Evolutionary conservation across 1,140 invertebrate species (phyloP), one percentile per base, ranked within the genome.

Genomic region (Drosophila lacteicornis): DNA sequence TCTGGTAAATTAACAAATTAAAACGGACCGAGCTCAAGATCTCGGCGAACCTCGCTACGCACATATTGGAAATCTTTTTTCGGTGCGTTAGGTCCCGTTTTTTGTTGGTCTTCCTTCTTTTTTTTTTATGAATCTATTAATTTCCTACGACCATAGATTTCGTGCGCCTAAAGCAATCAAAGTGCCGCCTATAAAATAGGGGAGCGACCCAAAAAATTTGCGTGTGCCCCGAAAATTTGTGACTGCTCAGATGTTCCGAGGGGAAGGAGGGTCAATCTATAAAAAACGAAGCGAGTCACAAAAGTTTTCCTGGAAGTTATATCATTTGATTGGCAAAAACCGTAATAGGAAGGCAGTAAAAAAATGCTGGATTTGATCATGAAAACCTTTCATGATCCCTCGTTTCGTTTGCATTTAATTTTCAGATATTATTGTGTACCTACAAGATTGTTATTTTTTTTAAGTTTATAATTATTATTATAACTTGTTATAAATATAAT

Each of bases 1-100:
- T 88, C 69, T 84, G 77, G 85, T 87, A 87, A 87, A 87, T 87
- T 84, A 87, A 87, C 80, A 81, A 87, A 87, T 88, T 90, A 80
- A 87, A 87, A 80, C 17, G 68, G 50, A 49, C 40, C 58, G 58
- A 74, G 62, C 51, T 58, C 49, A 46, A 69, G 49, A 60, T n/a
- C 69, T 19, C 38, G 4, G 27, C 27, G 3, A 19, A 47, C 67
- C 53, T 70, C 17, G 8, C 27, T 58, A 61, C 77, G 36, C 56
- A 63, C 40, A 51, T 51, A 87, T 88, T 69, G 84, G 69, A 87
- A 80, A 88, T 87, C 79, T 87, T 79, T 53, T 49, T 58, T 59
- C 22, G 33, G 59, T 74, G 46, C 42, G 60, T 75, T 83, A 25
- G 79, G 84, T 75, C 73, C 71, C 79, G 17, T 47, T 78, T 84